Percentiles rank a stretch among this genome's conserved stretches.
Evolutionary conservation across 2,888 invertebrate genomes (phyloP).

Genomic region (Erebia epiphron): DNA sequence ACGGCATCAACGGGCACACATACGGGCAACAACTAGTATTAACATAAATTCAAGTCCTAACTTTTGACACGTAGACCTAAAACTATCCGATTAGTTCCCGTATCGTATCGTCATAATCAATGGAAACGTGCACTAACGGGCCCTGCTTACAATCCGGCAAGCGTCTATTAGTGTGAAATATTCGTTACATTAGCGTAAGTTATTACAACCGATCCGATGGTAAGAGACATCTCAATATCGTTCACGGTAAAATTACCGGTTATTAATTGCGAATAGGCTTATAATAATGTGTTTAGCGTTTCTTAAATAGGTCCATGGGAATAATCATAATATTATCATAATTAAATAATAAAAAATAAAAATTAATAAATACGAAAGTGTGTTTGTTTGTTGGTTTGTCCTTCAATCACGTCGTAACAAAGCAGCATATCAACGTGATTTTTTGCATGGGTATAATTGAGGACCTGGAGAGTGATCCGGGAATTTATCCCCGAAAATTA

Average conservation of each 20-base stretch:
- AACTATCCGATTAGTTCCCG: conserved; percentile 13
- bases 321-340: not conserved
- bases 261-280: conserved; percentile 41
- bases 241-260: conserved; percentile 27
- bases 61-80: not conserved
- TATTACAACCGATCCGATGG: conserved; percentile 53
- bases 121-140: conserved; percentile 50
- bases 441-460: too few species aligned
- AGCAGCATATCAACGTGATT: too few species aligned
- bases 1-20: too few species aligned
- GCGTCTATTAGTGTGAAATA: conserved; percentile 72
- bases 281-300: conserved; percentile 28
- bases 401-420: too few species aligned
- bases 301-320: not conserved
- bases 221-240: conserved; percentile 59
- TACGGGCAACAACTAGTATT: too few species aligned
- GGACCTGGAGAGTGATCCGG: too few species aligned
- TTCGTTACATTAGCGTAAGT: conserved; percentile 66
- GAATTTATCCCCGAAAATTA: too few species aligned
- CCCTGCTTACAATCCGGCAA: conserved; percentile 51
- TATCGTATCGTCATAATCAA: conserved; percentile 37
- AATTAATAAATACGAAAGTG: too few species aligned
- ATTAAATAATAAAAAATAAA: too few species aligned
- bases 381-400: too few species aligned
- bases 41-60: too few species aligned